Percentiles rank a stretch among this genome's conserved stretches.
Evolutionary conservation across 2,888 invertebrate species (phyloP).

Genomic region (Troides aeacus): DNA sequence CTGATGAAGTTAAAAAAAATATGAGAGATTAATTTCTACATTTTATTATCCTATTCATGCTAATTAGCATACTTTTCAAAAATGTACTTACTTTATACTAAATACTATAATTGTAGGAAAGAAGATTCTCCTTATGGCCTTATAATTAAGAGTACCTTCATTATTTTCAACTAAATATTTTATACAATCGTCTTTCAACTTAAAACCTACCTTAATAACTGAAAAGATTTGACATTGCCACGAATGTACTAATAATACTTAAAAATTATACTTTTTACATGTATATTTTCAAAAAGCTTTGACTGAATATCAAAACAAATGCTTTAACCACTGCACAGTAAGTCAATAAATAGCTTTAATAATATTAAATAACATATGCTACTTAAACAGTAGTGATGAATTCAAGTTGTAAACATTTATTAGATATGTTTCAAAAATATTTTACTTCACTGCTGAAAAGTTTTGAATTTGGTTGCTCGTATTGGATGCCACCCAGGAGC

Average conservation of each 20-base stretch:
- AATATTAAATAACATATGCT: conserved; percentile 32
- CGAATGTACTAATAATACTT: conserved; percentile 12
- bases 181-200: conserved; percentile 11
- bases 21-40: not conserved
- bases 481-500: conserved; percentile 93
- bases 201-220: conserved; percentile 4
- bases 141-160: conserved; percentile 10
- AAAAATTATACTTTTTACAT: conserved; percentile 14
- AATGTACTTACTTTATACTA: conserved; percentile 1
- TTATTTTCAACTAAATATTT: conserved; percentile 4
- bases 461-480: conserved; percentile 89
- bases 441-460: conserved; percentile 89
- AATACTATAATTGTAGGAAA: not conserved
- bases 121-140: conserved; percentile 10
- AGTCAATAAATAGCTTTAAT: conserved; percentile 36
- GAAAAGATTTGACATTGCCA: not conserved
- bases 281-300: not conserved
- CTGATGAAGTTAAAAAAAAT: not conserved
- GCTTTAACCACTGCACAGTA: conserved; percentile 26
- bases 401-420: conserved; percentile 18
- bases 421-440: conserved; percentile 40
- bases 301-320: conserved; percentile 23
- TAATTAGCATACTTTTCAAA: conserved; percentile 2
- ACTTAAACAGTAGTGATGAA: conserved; percentile 10
- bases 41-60: not conserved